These are phyloP conservation scores for Henricia sp. DNA, from an alignment of 53 echinoderm and acorn worm genomes.

Conservation along the genomic window DNA sequence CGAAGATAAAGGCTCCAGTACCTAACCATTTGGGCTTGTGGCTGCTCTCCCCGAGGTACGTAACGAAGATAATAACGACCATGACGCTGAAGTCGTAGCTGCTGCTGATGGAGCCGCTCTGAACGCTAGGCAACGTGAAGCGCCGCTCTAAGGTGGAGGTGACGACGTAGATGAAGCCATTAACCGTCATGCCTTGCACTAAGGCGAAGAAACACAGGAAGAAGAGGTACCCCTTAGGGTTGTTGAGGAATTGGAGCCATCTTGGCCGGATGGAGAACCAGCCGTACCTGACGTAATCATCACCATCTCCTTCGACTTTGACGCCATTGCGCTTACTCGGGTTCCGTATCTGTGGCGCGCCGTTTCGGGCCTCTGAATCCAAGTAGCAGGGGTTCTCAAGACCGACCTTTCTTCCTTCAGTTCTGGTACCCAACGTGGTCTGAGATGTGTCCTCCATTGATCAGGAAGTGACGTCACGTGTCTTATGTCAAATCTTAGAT, in stretches of 20 bases:
- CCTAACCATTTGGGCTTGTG: slow-evolving; percentile 89
- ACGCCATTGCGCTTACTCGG: neutral
- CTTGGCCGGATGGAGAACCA: slow-evolving; percentile 67
- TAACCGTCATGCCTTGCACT: slow-evolving; percentile 93
- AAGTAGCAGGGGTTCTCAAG: slow-evolving; percentile 2
- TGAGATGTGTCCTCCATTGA: neutral
- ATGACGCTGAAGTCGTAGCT: slow-evolving; percentile 94
- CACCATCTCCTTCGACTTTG: slow-evolving; percentile 9
- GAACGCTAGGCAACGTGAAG: slow-evolving; percentile 84
- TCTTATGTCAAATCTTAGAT: too few species aligned
- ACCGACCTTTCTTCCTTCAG: neutral
- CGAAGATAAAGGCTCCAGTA: slow-evolving; percentile 79
- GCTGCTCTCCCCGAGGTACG: slow-evolving; percentile 86
- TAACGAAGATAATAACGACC: slow-evolving; percentile 85
- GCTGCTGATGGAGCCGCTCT: slow-evolving; percentile 90
- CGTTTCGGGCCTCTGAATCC: neutral
- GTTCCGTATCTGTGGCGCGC: slow-evolving; percentile 12
- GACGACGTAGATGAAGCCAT: slow-evolving; percentile 89
- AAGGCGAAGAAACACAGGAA: slow-evolving; percentile 83
- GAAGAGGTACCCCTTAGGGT: slow-evolving; percentile 79
- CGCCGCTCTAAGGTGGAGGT: slow-evolving; percentile 84
- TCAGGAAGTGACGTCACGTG: too few species aligned
- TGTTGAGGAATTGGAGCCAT: slow-evolving; percentile 71
- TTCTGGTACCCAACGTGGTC: neutral
- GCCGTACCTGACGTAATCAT: slow-evolving; percentile 45